Percentiles rank a stretch among this genome's conserved stretches.
phyloP scores from a whole-genome alignment of 2,113 vertebrate species.

The Cepphus grylle region DNA sequence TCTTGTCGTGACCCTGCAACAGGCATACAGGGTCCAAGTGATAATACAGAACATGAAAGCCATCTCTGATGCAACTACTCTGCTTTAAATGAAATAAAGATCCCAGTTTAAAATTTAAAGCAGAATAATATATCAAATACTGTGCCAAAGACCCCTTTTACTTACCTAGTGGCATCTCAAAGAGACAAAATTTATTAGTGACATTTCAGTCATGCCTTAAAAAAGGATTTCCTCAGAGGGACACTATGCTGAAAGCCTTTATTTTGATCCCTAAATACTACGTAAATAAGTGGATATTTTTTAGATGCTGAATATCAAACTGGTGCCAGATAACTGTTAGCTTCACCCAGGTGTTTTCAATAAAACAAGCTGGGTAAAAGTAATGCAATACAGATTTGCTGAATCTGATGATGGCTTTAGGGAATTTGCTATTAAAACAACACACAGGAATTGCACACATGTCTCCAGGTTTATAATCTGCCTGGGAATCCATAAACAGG shows the following conservation, averaged over 20 bases:
- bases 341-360: slow-evolving; percentile 29
- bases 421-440: slow-evolving; percentile 12
- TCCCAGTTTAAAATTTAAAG: neutral
- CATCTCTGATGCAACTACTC: neutral
- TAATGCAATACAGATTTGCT: slow-evolving; percentile 17
- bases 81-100: neutral
- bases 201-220: neutral
- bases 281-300: neutral
- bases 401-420: slow-evolving; percentile 1
- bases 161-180: neutral
- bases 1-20: neutral
- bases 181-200: neutral
- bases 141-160: neutral
- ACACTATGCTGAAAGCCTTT: neutral
- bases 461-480: neutral
- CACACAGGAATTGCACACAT: rapidly evolving
- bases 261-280: neutral
- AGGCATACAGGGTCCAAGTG: neutral
- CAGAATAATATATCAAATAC: neutral
- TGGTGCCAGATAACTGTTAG: neutral
- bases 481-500: neutral
- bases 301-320: neutral
- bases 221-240: neutral
- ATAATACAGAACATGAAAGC: neutral
- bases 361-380: slow-evolving; percentile 1